Evolutionary conservation across 2,888 invertebrate genomes (phyloP).

Genomic region (Perizoma affinitatum): DNA sequence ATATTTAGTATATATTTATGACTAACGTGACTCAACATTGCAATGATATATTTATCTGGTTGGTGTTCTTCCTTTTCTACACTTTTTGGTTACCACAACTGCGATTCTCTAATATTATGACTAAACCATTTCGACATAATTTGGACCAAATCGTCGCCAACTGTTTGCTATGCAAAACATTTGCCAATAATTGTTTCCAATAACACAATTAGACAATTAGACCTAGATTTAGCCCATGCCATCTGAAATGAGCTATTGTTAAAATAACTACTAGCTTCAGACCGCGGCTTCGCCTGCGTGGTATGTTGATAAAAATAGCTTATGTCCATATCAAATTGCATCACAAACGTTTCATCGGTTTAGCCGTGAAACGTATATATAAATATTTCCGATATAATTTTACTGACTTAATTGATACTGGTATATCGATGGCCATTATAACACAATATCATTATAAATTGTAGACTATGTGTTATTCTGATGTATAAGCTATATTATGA

Average conservation of each 20-base stretch:
- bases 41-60: too few species aligned
- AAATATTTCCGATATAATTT: not conserved
- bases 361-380: too few species aligned
- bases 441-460: too few species aligned
- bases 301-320: too few species aligned
- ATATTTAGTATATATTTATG: too few species aligned
- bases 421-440: not conserved
- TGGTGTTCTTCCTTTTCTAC: too few species aligned
- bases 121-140: slow-evolving; percentile 11
- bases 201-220: slow-evolving; percentile 27
- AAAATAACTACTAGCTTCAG: not conserved
- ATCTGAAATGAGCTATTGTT: slow-evolving; percentile 11
- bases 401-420: not conserved
- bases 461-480: too few species aligned
- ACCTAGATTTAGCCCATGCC: slow-evolving; percentile 15
- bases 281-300: too few species aligned
- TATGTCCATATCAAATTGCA: too few species aligned
- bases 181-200: slow-evolving; percentile 28
- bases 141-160: slow-evolving; percentile 30
- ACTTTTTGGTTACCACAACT: not conserved
- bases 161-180: slow-evolving; percentile 38
- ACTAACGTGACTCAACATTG: too few species aligned
- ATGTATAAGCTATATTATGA: too few species aligned
- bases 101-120: slow-evolving; percentile 4
- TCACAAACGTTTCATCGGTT: too few species aligned